Evolutionary conservation across 2,113 vertebrate genomes (phyloP).

Genomic region (Ramphastos sulfuratus): DNA sequence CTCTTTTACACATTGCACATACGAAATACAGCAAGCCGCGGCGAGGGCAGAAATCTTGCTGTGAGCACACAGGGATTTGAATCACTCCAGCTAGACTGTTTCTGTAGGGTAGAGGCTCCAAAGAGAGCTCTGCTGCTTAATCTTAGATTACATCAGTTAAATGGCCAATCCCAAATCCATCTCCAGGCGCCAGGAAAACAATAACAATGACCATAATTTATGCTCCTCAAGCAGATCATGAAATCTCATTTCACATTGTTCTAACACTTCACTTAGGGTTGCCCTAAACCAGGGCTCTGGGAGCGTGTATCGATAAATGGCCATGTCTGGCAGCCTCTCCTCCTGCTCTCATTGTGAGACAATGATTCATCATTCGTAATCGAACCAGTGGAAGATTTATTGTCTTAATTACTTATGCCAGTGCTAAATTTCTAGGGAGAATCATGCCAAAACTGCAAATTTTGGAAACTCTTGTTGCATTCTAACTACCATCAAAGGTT

Average conservation of each 20-base stretch:
- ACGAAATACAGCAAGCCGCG: neutral
- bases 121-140: constrained; percentile 28
- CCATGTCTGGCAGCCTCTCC: constrained; percentile 25
- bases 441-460: constrained; percentile 31
- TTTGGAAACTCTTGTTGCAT: constrained; percentile 39
- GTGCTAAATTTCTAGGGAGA: constrained; percentile 41
- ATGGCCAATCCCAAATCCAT: constrained; percentile 54
- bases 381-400: constrained; percentile 58
- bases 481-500: constrained; percentile 58
- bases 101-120: constrained; percentile 35
- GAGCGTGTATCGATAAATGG: constrained; percentile 37
- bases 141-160: constrained; percentile 61
- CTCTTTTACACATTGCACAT: neutral
- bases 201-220: constrained; percentile 39
- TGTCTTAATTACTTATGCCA: constrained; percentile 46
- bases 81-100: constrained; percentile 37
- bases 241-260: constrained; percentile 40
- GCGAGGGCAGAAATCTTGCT: neutral
- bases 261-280: constrained; percentile 13
- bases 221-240: constrained; percentile 30
- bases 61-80: neutral
- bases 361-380: constrained; percentile 29
- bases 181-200: constrained; percentile 54
- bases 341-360: constrained; percentile 37
- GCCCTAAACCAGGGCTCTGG: neutral